phyloP scores from a whole-genome alignment of 2,797 vertebrate species.

The Remorina albescens region DNA sequence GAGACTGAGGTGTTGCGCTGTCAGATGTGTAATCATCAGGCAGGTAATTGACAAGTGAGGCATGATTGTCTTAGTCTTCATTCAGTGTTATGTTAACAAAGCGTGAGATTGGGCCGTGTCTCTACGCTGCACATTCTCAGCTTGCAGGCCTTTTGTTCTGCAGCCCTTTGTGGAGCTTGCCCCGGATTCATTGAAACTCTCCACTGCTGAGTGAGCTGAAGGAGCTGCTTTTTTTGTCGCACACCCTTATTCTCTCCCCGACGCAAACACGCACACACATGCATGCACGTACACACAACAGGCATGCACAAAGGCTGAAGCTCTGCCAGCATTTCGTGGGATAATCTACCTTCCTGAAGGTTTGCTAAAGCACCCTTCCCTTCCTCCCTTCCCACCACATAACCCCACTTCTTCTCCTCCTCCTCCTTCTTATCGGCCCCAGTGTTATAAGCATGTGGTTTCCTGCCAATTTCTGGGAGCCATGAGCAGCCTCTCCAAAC shows the following conservation, averaged over 20 bases:
- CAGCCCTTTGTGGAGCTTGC: conserved; percentile 78
- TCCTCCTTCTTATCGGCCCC: conserved; percentile 77
- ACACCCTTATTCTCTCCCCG: conserved; percentile 35
- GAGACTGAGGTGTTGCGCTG: conserved; percentile 46
- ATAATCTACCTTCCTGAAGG: conserved; percentile 86
- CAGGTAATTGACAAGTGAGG: conserved; percentile 72
- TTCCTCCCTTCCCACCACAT: conserved; percentile 43
- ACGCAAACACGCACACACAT: conserved; percentile 37
- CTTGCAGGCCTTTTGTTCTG: conserved; percentile 81
- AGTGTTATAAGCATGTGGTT: conserved; percentile 80
- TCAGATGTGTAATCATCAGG: conserved; percentile 70
- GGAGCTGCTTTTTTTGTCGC: conserved; percentile 70
- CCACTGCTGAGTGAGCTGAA: conserved; percentile 77
- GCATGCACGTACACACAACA: conserved; percentile 27
- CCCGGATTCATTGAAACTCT: conserved; percentile 80
- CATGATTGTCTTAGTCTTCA: conserved; percentile 69
- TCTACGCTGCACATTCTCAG: conserved; percentile 78
- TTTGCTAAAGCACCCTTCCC: conserved; percentile 72
- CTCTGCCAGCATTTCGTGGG: conserved; percentile 81
- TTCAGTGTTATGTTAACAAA: conserved; percentile 78
- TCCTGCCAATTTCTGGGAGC: conserved; percentile 81
- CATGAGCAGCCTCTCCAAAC: conserved; percentile 79
- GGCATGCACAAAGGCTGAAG: conserved; percentile 70
- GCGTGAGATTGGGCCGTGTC: conserved; percentile 76
- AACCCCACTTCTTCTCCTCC: conserved; percentile 46